Percentiles rank a stretch among this genome's conserved stretches.
These are phyloP conservation scores for Cheilosia vernalis DNA, from an alignment of 2,888 invertebrate genomes.

Conservation along the genomic window DNA sequence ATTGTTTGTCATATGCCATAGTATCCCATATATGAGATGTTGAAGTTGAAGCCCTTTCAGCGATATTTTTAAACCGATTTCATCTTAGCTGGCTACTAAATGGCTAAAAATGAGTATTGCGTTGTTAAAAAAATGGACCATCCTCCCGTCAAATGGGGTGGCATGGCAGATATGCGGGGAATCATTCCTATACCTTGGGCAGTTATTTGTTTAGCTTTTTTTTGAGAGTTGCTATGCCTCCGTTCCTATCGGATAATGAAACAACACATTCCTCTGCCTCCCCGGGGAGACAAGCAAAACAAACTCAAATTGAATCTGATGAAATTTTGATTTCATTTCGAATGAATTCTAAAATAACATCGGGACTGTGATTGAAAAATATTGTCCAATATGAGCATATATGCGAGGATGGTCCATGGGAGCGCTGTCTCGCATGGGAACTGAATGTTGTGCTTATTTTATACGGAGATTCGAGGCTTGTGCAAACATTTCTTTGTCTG, in stretches of 20 bases:
- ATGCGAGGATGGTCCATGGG: neutral
- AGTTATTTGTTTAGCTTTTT: conserved; percentile 49
- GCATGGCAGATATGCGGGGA: conserved; percentile 20
- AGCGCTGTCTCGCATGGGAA: conserved; percentile 22
- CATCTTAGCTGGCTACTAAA: conserved; percentile 48
- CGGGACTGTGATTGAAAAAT: conserved; percentile 74
- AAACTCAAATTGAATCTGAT: conserved; percentile 75
- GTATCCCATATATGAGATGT: neutral
- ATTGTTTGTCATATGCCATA: conserved; percentile 36
- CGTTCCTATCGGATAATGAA: conserved; percentile 41
- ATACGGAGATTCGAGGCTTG: conserved; percentile 49
- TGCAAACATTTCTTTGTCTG: conserved; percentile 59
- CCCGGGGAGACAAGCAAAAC: conserved; percentile 52
- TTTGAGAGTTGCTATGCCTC: conserved; percentile 26
- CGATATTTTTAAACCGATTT: conserved; percentile 54
- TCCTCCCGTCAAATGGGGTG: conserved; percentile 58
- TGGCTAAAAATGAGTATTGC: conserved; percentile 29
- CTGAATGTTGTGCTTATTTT: conserved; percentile 64
- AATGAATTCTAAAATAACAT: conserved; percentile 75
- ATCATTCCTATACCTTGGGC: conserved; percentile 58
- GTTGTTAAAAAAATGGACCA: conserved; percentile 19
- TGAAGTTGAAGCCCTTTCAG: conserved; percentile 25
- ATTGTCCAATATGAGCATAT: conserved; percentile 56
- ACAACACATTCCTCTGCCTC: conserved; percentile 56
- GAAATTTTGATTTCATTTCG: conserved; percentile 75